Base-by-base conservation (phyloP, 1,140 invertebrate genomes). In the Patella vulgata region DNA sequence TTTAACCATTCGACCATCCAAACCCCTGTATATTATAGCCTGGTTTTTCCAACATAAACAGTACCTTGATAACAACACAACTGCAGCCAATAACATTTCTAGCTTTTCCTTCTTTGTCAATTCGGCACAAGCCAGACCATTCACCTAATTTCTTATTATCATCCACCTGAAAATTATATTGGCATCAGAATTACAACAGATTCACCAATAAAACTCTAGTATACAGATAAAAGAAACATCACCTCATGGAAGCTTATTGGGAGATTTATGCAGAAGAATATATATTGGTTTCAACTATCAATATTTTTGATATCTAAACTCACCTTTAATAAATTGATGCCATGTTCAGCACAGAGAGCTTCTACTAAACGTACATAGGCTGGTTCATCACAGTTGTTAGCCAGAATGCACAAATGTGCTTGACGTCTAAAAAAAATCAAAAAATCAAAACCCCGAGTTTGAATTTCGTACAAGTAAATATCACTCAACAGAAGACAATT, bases 81-180 rank as follows among this genome's bases (percentile, higher is more conserved):
- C 95, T 97, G 87, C 97, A 99, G 42, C 96, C 95, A 75, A 98
- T 96, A 70, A 99, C 95, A 88, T 99, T 99, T 65, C 97, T 90
- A 44, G 98, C 95, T 85, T 99, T 99, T 66, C 97, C 97, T 73
- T 97, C 94, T 78, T 94, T 97, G 87, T 99, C 98, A 79, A 99
- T 96, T 88, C 99, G 99, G 87, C 98, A 99, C 36, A 99, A 89
- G 68, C 97, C 98, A 65, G 95, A 92, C 96, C 97, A 99, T 89
- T 99, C 97, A 31, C 97, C 97, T 23, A 99, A 89, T 82, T 97
- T 97, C 84, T 99, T 99, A 87, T 98, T 98, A 85, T 96, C 96
- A 82, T 98, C 96, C 57, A 99, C 96, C 85, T 87, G 62, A 31
- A 64, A 60, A 43, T 19, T 40, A 43, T 36, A 36, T 14, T 14